Evolutionary conservation across 1,140 invertebrate species (phyloP).

Genomic region (Oryzaephilus surinamensis): DNA sequence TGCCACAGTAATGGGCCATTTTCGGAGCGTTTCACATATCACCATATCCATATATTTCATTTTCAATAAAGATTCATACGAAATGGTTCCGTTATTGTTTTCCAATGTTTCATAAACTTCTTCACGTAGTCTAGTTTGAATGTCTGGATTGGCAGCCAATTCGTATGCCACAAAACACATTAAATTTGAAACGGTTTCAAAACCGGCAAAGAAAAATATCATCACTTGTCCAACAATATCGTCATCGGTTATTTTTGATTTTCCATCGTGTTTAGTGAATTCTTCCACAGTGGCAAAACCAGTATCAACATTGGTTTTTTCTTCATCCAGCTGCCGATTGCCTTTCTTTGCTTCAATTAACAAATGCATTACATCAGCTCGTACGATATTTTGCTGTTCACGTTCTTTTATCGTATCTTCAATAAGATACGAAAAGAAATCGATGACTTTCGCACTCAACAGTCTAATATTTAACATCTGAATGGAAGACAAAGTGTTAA

Average conservation of each 20-base stretch:
- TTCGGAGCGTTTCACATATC: slow-evolving; percentile 42
- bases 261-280: slow-evolving; percentile 6
- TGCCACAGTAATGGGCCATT: slow-evolving; percentile 40
- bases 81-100: too few relatives aligned
- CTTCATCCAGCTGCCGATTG: slow-evolving; percentile 13
- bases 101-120: slow-evolving; percentile 26
- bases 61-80: slow-evolving; percentile 9
- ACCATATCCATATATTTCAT: slow-evolving; percentile 7
- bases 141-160: too few relatives aligned
- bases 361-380: slow-evolving; percentile 37
- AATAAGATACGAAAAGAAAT: slow-evolving; percentile 17
- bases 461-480: slow-evolving; percentile 1
- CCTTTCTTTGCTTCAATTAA: slow-evolving; percentile 36
- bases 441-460: background rate
- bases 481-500: background rate
- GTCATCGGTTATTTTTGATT: slow-evolving; percentile 30
- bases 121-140: slow-evolving; percentile 33
- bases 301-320: background rate
- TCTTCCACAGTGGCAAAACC: background rate
- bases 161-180: slow-evolving; percentile 29
- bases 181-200: slow-evolving; percentile 31
- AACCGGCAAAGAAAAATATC: slow-evolving; percentile 31
- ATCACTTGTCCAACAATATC: slow-evolving; percentile 27
- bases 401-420: slow-evolving; percentile 29
- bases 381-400: slow-evolving; percentile 29